A percentile compares a stretch with the other conserved stretches of the same genome.
These are phyloP conservation scores for Halesus radiatus DNA, from an alignment of 1,140 invertebrate species.

Conservation along the genomic window DNA sequence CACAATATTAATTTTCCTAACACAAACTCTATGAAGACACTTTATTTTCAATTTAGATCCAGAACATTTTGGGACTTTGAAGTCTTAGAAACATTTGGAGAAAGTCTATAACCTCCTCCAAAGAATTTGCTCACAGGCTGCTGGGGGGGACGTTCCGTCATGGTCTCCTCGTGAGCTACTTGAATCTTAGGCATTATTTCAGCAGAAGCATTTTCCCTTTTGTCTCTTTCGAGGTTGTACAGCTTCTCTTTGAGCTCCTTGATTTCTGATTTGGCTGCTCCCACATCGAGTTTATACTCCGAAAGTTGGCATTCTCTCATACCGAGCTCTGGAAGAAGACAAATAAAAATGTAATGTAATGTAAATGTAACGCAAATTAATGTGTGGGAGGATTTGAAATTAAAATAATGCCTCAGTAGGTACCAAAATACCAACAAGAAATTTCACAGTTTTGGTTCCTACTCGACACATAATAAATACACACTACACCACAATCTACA, in stretches of 20 bases:
- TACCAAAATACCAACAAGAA: not conserved
- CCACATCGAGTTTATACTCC: constrained; percentile 38
- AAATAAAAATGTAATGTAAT: not conserved
- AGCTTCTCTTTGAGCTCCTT: constrained; percentile 36
- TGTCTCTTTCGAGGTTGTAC: constrained; percentile 12
- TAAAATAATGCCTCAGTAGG: not conserved
- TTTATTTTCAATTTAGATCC: no score
- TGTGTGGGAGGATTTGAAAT: not conserved
- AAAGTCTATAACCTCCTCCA: constrained; percentile 39
- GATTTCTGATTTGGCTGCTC: not conserved
- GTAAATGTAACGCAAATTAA: not conserved
- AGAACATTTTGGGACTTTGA: no score
- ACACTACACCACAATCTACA: no score
- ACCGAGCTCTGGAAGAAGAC: constrained; percentile 33
- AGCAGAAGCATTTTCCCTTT: not conserved
- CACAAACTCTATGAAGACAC: no score
- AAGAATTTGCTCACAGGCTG: constrained; percentile 39
- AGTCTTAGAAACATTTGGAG: not conserved
- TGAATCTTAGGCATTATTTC: not conserved
- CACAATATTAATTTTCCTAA: no score
- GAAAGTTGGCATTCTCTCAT: constrained; percentile 44
- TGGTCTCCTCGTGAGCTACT: not conserved
- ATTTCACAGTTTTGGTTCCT: not conserved
- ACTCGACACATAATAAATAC: no score
- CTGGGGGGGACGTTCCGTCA: not conserved